Evolutionary conservation across 2,888 invertebrate species (phyloP).

Genomic region (Caenorhabditis sulstoni): DNA sequence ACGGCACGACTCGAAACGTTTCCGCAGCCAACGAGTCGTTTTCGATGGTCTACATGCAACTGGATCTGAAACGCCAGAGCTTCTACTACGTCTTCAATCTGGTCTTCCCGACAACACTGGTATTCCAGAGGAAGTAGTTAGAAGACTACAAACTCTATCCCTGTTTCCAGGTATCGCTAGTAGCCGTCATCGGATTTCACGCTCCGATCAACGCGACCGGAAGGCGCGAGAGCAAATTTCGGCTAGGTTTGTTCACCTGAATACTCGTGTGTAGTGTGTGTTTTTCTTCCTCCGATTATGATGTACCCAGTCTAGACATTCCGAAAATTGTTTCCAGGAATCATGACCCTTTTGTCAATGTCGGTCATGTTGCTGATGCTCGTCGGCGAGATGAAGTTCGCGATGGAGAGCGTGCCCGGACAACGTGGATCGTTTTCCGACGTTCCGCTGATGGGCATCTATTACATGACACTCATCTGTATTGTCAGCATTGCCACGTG

Average conservation of each 20-base stretch:
- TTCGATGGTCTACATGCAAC: constrained; percentile 75
- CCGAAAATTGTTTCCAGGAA: constrained; percentile 80
- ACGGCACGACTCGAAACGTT: constrained; percentile 74
- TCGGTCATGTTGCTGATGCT: constrained; percentile 83
- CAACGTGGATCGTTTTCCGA: constrained; percentile 82
- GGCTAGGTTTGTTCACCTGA: constrained; percentile 76
- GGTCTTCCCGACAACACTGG: constrained; percentile 83
- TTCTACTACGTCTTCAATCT: constrained; percentile 83
- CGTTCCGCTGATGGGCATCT: constrained; percentile 82
- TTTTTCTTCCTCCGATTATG: no score
- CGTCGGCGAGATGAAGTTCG: constrained; percentile 82
- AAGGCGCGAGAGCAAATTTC: constrained; percentile 79
- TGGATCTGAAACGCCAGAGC: constrained; percentile 81
- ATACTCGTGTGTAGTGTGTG: no score
- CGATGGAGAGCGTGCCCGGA: constrained; percentile 78
- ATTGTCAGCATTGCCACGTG: constrained; percentile 78
- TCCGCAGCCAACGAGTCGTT: constrained; percentile 74
- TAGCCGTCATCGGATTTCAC: constrained; percentile 83
- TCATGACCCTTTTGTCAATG: constrained; percentile 82
- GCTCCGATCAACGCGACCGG: constrained; percentile 82
- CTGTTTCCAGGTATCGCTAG: constrained; percentile 81
- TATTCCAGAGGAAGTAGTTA: constrained; percentile 57
- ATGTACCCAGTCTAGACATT: no score
- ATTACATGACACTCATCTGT: constrained; percentile 79
- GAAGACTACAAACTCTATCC: constrained; percentile 27